Base-by-base conservation (phyloP, 1,140 invertebrate species). In the Drosophila repletoides region DNA sequence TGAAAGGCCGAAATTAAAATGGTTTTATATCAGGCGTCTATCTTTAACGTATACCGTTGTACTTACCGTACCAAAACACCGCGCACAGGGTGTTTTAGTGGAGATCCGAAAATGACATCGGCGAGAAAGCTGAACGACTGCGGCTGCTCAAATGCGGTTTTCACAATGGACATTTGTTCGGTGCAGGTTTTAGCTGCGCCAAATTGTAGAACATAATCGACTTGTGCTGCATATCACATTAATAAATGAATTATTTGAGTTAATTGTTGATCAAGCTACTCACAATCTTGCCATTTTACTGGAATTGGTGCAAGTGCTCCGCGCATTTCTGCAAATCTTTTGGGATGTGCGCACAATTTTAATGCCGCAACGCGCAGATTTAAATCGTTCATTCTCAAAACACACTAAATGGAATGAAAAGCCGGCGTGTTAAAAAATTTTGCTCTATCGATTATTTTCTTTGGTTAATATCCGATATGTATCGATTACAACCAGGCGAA, bases 371-470 rank as follows among this genome's bases (percentile, higher is more conserved):
- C 65, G 17, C 77, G 79, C 46, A 79, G n/a, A 14, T 36, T 67
- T 28, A 83, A n/a, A 4, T 83, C 79, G 19, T 83, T 74, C 77
- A 83, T 83, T 1, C n/a, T n/a, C n/a, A n/a, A n/a, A 5, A 24
- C 7, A 31, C 56, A 58, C 21, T 5, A 14, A 55, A 26, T 40
- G n/a, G n/a, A 59, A n/a, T n/a, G n/a, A n/a, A n/a, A n/a, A n/a
- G n/a, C n/a, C n/a, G n/a, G n/a, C n/a, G n/a, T n/a, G n/a, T n/a
- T n/a, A n/a, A n/a, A 34, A 17, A 40, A 0, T 21, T 3, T 40
- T 17, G n/a, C n/a, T 19, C 36, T 40, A 40, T 40, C 36, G 36
- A 40, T 40, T n/a, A n/a, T n/a, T n/a, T n/a, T n/a, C n/a, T n/a
- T n/a, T n/a, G n/a, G n/a, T n/a, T n/a, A n/a, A n/a, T n/a, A n/a